Evolutionary conservation across 1,140 invertebrate species (phyloP).

Genomic region (Capitella teleta): DNA sequence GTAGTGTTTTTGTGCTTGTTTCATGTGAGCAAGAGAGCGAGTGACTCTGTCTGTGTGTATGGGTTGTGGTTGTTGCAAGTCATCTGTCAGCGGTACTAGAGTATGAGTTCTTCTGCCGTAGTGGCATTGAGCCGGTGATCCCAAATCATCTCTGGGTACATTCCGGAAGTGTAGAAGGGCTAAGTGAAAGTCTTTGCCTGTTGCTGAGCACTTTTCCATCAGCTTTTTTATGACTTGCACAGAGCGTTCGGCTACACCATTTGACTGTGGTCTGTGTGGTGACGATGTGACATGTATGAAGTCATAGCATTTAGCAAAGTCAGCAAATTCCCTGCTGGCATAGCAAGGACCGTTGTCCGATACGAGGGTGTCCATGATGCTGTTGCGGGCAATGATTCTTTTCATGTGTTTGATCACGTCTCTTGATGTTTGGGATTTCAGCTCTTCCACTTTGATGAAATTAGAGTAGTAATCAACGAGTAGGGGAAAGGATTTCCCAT

Average conservation of each 20-base stretch:
- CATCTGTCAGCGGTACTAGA: slow-evolving; percentile 13
- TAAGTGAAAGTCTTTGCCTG: slow-evolving; percentile 11
- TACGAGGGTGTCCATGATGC: slow-evolving; percentile 14
- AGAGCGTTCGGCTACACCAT: slow-evolving; percentile 20
- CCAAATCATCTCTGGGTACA: slow-evolving; percentile 15
- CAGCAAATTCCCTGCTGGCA: slow-evolving; percentile 9
- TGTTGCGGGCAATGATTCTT: slow-evolving; percentile 15
- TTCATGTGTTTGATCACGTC: slow-evolving; percentile 14
- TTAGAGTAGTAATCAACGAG: slow-evolving; percentile 16
- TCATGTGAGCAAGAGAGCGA: not conserved
- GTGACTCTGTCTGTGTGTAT: not conserved
- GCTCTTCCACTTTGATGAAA: slow-evolving; percentile 12
- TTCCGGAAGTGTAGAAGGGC: slow-evolving; percentile 17
- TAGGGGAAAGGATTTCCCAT: slow-evolving; percentile 12
- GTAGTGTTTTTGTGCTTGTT: not conserved
- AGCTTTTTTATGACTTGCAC: slow-evolving; percentile 18
- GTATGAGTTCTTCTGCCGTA: slow-evolving; percentile 14
- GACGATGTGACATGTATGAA: slow-evolving; percentile 15
- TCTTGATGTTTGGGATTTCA: slow-evolving; percentile 8
- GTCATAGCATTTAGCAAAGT: too few relatives aligned
- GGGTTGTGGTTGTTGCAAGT: not conserved
- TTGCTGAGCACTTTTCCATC: slow-evolving; percentile 15
- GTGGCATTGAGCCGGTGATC: slow-evolving; percentile 17
- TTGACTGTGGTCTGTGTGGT: slow-evolving; percentile 14
- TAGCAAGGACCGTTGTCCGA: slow-evolving; percentile 22